Evolutionary conservation across 2,888 invertebrate genomes (phyloP), one percentile per base, ranked within the genome.

Genomic region (Dasysyrphus tricinctus): DNA sequence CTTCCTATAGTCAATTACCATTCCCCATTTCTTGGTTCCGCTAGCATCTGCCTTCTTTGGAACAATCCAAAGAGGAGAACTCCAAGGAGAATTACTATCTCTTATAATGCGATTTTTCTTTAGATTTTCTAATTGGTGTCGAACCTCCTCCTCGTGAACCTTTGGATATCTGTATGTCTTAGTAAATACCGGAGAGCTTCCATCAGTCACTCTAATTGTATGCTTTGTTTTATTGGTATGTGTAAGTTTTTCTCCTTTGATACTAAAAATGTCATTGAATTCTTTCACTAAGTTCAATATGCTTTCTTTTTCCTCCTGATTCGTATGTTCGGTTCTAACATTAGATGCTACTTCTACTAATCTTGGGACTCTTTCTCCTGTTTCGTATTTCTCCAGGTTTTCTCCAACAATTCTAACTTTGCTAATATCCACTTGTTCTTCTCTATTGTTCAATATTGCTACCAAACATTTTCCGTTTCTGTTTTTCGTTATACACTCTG

Each of bases 1-100:
- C 3, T 69, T 80, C 1, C 69, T 67, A 24, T 74, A 74, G 14
- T 80, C 67, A 12, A 74, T 67, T 8, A 77, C 77, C 69, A 69
- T 77, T 24, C 69, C 14, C 42, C 39, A 39, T 11, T 73, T 73
- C 6, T 75, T 63, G 0, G 37, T 65, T 11, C 56, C 63, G 19
- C 37, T 63, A 14, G 59, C 51, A 14, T 63, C 63, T n/a, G 51
- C 74, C 16, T 51, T 74, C 7, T 47, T 47, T 47, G 47, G 49
- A 34, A 63, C 37, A 65, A 37, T 44, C n/a, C 14, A 44, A 14
- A 44, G 44, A 44, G 44, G n/a, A 44, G 39, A 42, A 14, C 49
- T 49, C 49, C 19, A 49, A 19, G 19, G 49, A 5, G 19, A 19
- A 49, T 5, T 49, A 49, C 19, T 49, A 5, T 49, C 8, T 49